phyloP scores from a whole-genome alignment of 2,797 vertebrate species.

The Gouania willdenowi region DNA sequence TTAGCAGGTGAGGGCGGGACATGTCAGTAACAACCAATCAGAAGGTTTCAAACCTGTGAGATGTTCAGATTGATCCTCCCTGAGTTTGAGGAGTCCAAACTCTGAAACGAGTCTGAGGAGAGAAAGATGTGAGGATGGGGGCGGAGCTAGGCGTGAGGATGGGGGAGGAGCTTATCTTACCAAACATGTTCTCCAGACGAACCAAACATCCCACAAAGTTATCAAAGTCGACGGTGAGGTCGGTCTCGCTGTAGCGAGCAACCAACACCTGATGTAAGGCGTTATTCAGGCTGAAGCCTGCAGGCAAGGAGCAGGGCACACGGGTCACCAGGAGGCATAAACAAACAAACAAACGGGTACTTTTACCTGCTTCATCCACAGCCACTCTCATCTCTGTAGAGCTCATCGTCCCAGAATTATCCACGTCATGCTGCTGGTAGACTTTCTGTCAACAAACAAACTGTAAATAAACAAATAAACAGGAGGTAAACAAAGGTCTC shows the following conservation, averaged over 20 bases:
- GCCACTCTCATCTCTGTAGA: conserved; percentile 83
- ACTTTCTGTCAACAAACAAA: conserved; percentile 67
- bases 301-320: not conserved
- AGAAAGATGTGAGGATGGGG: too few relatives aligned
- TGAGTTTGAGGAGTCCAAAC: conserved; percentile 69
- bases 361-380: conserved; percentile 78
- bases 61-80: conserved; percentile 72
- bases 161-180: too few relatives aligned
- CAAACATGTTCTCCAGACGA: conserved; percentile 84
- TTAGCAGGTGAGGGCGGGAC: too few relatives aligned
- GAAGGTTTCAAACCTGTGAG: conserved; percentile 58
- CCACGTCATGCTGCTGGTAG: conserved; percentile 81
- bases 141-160: too few relatives aligned
- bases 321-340: not conserved
- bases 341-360: not conserved
- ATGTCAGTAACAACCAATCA: too few relatives aligned
- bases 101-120: conserved; percentile 76
- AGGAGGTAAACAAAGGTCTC: conserved; percentile 4
- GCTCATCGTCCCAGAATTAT: conserved; percentile 87
- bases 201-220: conserved; percentile 85
- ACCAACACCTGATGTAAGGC: conserved; percentile 79
- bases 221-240: conserved; percentile 83
- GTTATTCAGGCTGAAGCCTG: conserved; percentile 82
- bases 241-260: conserved; percentile 78
- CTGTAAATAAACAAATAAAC: not conserved